phyloP scores from a whole-genome alignment of 2,113 vertebrate species.

The Rynchops niger region DNA sequence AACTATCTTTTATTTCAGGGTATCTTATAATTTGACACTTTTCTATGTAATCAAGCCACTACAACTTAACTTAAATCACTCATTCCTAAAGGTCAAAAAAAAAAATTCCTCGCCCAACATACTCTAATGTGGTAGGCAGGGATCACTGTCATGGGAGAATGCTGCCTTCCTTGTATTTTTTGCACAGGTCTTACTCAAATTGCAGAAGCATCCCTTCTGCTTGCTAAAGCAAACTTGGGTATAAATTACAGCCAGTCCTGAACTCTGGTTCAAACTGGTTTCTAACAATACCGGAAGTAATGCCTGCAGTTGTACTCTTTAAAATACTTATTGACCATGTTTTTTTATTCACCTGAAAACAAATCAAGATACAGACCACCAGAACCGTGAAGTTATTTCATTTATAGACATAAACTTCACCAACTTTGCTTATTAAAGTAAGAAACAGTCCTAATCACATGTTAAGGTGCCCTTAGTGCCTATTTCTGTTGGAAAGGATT shows the following conservation, averaged over 20 bases:
- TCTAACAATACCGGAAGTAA: neutral
- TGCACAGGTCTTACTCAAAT: neutral
- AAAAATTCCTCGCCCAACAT: neutral
- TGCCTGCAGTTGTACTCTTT: neutral
- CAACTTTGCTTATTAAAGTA: neutral
- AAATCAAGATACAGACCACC: neutral
- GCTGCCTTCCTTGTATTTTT: neutral
- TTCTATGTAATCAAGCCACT: neutral
- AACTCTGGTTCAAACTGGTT: neutral
- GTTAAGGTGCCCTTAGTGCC: neutral
- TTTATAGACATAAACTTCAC: neutral
- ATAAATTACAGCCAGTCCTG: neutral
- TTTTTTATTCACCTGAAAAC: neutral
- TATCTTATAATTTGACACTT: neutral
- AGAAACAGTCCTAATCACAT: neutral
- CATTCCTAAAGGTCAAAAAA: neutral
- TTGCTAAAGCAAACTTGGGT: neutral
- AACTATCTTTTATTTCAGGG: neutral
- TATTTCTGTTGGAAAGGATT: neutral
- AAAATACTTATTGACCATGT: neutral
- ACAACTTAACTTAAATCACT: neutral
- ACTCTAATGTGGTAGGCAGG: neutral
- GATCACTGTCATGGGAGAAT: neutral
- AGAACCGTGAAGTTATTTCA: neutral
- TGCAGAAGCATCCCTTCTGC: neutral